phyloP scores from a whole-genome alignment of 2,888 invertebrate genomes.

The Cephalotes varians region DNA sequence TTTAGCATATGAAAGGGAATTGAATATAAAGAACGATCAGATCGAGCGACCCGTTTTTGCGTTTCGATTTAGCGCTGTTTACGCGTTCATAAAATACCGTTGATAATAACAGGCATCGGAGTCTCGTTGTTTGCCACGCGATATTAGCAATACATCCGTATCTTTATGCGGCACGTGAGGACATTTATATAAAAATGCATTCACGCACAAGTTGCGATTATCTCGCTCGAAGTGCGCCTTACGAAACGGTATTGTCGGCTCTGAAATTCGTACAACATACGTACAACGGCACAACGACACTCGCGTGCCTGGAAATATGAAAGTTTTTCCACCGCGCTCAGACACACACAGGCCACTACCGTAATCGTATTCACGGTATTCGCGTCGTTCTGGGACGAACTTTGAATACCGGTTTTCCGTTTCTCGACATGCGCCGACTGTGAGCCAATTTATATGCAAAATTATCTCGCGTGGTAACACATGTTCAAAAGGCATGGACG shows the following conservation, averaged over 20 bases:
- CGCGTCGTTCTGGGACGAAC: constrained; percentile 62
- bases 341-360: constrained; percentile 44
- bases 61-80: neutral
- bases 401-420: constrained; percentile 70
- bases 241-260: constrained; percentile 36
- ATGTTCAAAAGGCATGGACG: constrained; percentile 71
- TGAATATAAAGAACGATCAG: neutral
- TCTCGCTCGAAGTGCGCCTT: constrained; percentile 39
- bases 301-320: constrained; percentile 64
- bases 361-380: constrained; percentile 67
- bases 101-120: constrained; percentile 18
- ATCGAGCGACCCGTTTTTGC: neutral
- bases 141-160: constrained; percentile 34
- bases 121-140: constrained; percentile 18
- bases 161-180: constrained; percentile 33
- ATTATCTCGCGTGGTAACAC: constrained; percentile 71
- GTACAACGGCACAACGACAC: constrained; percentile 65
- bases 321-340: constrained; percentile 65
- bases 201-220: constrained; percentile 44
- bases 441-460: constrained; percentile 75
- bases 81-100: constrained; percentile 15
- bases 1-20: constrained; percentile 15
- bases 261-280: constrained; percentile 55
- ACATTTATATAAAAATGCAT: constrained; percentile 36
- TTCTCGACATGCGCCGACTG: constrained; percentile 68